A percentile compares a stretch with the other conserved stretches of the same genome.
phyloP scores from a whole-genome alignment of 2,888 invertebrate genomes.

The Brenthis hecate region DNA sequence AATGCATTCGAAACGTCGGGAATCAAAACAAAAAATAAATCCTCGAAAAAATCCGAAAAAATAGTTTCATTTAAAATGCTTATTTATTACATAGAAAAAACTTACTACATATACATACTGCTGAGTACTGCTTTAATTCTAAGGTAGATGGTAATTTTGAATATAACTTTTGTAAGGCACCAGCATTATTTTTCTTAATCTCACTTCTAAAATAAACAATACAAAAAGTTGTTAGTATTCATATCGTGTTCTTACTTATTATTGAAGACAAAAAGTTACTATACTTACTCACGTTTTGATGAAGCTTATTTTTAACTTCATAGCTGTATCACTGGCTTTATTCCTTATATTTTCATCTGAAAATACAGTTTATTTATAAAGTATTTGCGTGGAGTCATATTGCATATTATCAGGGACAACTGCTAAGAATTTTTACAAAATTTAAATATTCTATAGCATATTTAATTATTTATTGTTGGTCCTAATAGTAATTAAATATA shows the following conservation, averaged over 20 bases:
- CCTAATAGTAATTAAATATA: not conserved
- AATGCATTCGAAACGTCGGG: too few species aligned
- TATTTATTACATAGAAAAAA: not conserved
- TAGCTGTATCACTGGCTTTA: slow-evolving; percentile 47
- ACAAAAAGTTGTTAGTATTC: not conserved
- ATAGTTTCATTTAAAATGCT: too few species aligned
- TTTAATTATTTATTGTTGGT: not conserved
- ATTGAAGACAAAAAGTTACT: slow-evolving; percentile 2
- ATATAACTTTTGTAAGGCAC: not conserved
- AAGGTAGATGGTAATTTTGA: not conserved
- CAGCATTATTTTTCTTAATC: not conserved
- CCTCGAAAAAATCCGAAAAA: too few species aligned
- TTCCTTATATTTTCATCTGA: slow-evolving; percentile 55
- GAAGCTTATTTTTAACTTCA: slow-evolving; percentile 55
- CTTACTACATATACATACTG: slow-evolving; percentile 14
- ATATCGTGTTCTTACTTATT: not conserved
- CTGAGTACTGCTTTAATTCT: slow-evolving; percentile 13
- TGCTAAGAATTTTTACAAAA: too few species aligned
- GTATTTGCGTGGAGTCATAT: too few species aligned
- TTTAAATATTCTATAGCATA: not conserved
- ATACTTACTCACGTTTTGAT: slow-evolving; percentile 79
- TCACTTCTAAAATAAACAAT: slow-evolving; percentile 1
- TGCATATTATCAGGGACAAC: too few species aligned
- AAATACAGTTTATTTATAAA: slow-evolving; percentile 39
- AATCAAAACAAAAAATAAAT: too few species aligned